phyloP scores from a whole-genome alignment of 2,888 invertebrate genomes.

The Oscheius sp. region DNA sequence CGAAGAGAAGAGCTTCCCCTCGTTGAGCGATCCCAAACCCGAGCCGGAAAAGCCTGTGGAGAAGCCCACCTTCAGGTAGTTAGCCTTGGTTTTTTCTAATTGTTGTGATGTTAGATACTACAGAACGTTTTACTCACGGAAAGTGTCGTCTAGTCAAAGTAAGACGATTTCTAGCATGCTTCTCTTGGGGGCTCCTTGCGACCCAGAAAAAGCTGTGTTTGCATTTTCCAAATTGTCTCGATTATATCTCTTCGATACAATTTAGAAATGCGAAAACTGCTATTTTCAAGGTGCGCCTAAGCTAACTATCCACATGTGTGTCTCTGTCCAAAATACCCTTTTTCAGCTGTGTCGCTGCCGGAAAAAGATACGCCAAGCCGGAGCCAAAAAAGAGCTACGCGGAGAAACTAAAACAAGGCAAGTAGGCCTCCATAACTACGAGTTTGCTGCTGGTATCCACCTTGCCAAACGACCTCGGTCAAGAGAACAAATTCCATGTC shows the following conservation, averaged over 20 bases:
- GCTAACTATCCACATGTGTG: not conserved
- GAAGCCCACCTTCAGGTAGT: slow-evolving; percentile 57
- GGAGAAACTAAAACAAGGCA: slow-evolving; percentile 48
- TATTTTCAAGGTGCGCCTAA: not conserved
- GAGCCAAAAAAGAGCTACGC: slow-evolving; percentile 54
- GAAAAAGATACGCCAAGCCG: slow-evolving; percentile 39
- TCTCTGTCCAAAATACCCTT: not conserved
- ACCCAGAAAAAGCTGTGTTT: no score
- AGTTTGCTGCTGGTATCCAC: not conserved
- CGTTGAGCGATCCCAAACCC: slow-evolving; percentile 51
- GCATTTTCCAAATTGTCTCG: no score
- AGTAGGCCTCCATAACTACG: slow-evolving; percentile 1
- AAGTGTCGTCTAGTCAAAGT: no score
- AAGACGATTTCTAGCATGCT: no score
- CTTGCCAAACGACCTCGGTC: slow-evolving; percentile 1
- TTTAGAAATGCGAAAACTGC: not conserved
- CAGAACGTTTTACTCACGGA: no score
- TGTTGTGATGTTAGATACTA: not conserved
- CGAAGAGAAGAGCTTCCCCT: slow-evolving; percentile 62
- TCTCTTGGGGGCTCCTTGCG: no score
- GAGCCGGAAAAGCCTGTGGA: slow-evolving; percentile 49
- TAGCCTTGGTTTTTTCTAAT: slow-evolving; percentile 1
- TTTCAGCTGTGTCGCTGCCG: slow-evolving; percentile 42
- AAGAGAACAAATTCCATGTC: not conserved
- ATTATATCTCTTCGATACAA: no score